Base-by-base conservation (phyloP, 2,113 vertebrate genomes). In the Takifugu flavidus region DNA sequence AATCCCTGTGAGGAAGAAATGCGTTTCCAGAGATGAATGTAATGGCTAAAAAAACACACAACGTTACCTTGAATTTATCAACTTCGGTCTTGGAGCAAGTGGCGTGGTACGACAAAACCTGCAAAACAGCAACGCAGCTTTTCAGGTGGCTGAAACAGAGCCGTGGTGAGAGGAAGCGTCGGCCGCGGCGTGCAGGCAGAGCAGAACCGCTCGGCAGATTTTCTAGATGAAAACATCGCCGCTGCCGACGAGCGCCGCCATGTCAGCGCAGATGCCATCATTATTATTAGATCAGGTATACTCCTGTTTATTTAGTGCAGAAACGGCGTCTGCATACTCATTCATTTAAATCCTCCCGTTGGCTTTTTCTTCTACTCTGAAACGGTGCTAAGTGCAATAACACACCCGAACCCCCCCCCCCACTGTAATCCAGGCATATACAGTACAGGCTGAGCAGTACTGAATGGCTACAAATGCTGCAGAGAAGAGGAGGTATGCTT, bases 1-100 rank as follows among this genome's bases (percentile, higher is more conserved):
- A 55, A 20, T 12, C 43, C 25, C 29, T 25, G n/a, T 43, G 25
- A 25, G 26, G 52, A 60, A 65, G 27, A 72, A 46, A 56, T 14
- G 2, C 29, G 11, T 54, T 51, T 43, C 3, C 20, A 45, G 13
- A 46, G 20, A 68, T 54, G 25, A 59, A 61, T 53, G 51, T 57
- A 34, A 53, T 63, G 20, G 57, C 45, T 29, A 56, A 27, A 67
- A 43, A 67, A 43, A 14, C 14, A 25, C 29, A 26, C 68, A 62
- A 12, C 15, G 85, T 93, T 93, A 99, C 97, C 96, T 99, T 99
- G 87, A 99, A 97, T 90, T 96, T 99, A 90, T 99, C 97, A 64
- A 99, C 96, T 93, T 99, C 97, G 54, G 95, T 93, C 91, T 98
- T 99, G 5, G 95, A 96, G 90, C 96, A 98, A 5, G 96, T 99